These are phyloP conservation scores for Leptoteleia sp. DNA, from an alignment of 1,140 invertebrate species.

Conservation along the genomic window DNA sequence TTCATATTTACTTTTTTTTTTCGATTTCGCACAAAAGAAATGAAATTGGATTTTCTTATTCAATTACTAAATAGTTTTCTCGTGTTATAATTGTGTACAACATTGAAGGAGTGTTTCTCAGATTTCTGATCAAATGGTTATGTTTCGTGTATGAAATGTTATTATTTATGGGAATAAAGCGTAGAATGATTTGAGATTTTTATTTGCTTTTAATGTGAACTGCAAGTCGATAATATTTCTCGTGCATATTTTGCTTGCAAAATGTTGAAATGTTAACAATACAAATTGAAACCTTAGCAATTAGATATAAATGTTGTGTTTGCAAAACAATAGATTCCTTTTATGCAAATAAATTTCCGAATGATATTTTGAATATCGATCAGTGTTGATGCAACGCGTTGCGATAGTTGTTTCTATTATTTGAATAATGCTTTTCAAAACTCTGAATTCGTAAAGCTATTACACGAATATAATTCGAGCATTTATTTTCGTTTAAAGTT, in stretches of 20 bases:
- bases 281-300: not conserved
- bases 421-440: not conserved
- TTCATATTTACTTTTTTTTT: constrained; percentile 19
- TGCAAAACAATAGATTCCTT: not conserved
- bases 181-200: too few relatives aligned
- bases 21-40: constrained; percentile 29
- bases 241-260: not conserved
- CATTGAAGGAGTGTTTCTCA: constrained; percentile 1
- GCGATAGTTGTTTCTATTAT: not conserved
- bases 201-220: too few relatives aligned
- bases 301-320: not conserved
- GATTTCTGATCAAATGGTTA: not conserved
- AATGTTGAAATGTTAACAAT: not conserved
- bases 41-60: constrained; percentile 33
- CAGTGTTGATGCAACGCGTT: not conserved
- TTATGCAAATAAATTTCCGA: constrained; percentile 2
- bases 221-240: too few relatives aligned
- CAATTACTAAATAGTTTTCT: constrained; percentile 23
- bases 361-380: too few relatives aligned
- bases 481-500: too few relatives aligned
- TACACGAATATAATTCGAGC: not conserved
- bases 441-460: not conserved
- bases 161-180: too few relatives aligned
- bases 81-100: constrained; percentile 12
- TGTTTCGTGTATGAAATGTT: too few relatives aligned